Percentiles rank a stretch among this genome's conserved stretches.
phyloP scores from a whole-genome alignment of 2,888 invertebrate species.

The Lobophora halterata region DNA sequence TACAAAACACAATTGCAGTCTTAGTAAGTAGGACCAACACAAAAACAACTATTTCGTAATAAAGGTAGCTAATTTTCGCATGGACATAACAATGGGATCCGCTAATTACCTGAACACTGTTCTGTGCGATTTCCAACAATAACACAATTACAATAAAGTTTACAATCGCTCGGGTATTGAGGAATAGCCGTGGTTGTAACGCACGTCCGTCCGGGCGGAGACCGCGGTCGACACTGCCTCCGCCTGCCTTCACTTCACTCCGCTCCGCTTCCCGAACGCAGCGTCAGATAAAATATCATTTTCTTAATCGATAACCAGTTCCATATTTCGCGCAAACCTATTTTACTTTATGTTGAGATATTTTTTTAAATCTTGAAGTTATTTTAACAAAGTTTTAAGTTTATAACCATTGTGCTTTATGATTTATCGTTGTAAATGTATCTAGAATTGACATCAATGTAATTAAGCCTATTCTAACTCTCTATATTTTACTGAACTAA shows the following conservation, averaged over 20 bases:
- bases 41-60: slow-evolving; percentile 32
- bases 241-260: slow-evolving; percentile 20
- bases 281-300: slow-evolving; percentile 48
- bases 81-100: slow-evolving; percentile 28
- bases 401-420: too few relatives aligned
- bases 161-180: slow-evolving; percentile 63
- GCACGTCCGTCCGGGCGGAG: slow-evolving; percentile 47
- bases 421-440: too few relatives aligned
- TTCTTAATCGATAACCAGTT: slow-evolving; percentile 59
- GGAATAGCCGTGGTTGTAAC: slow-evolving; percentile 53
- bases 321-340: slow-evolving; percentile 44
- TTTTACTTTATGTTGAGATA: slow-evolving; percentile 31
- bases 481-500: too few relatives aligned
- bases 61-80: slow-evolving; percentile 30
- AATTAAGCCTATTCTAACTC: too few relatives aligned
- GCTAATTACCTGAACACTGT: slow-evolving; percentile 34
- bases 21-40: slow-evolving; percentile 25
- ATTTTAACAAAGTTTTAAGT: too few relatives aligned
- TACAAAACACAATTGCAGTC: slow-evolving; percentile 25
- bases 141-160: slow-evolving; percentile 52
- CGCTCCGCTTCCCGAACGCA: slow-evolving; percentile 34
- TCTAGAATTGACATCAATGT: too few relatives aligned
- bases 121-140: slow-evolving; percentile 36
- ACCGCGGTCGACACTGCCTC: slow-evolving; percentile 49
- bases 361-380: too few relatives aligned